Base-by-base conservation (phyloP, 1,140 invertebrate species). In the Cephus cinctus region DNA sequence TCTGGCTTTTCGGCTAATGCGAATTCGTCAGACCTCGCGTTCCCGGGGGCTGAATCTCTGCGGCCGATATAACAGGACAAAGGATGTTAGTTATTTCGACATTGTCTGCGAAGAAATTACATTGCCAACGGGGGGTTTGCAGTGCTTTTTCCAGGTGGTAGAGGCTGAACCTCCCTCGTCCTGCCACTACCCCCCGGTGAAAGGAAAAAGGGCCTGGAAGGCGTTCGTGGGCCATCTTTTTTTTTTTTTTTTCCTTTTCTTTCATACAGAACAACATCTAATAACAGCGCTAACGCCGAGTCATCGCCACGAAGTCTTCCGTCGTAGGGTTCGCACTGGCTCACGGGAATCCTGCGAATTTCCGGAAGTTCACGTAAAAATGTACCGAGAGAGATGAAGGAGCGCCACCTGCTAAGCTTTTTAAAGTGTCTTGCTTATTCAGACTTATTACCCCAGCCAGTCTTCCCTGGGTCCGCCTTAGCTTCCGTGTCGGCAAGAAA, bases 381-480 rank as follows among this genome's bases (percentile, higher is more conserved):
- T n/a, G n/a, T n/a, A n/a, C n/a, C n/a, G n/a, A n/a, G n/a, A n/a
- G n/a, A n/a, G n/a, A n/a, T n/a, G n/a, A n/a, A n/a, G n/a, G n/a
- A n/a, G n/a, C n/a, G n/a, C 14, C 8, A 4, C 9, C 27, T 30
- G 34, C 34, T 9, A 36, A 36, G 34, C 34, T 36, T 36, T 30
- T 36, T 18, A 1, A 36, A 36, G 27, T 11, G 9, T 15, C 18
- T 3, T 46, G 31, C 22, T 52, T 47, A 47, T 43, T 38, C 38
- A 43, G 44, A 52, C 45, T 47, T 52, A 52, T 47, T 43, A 30
- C 50, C 12, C 39, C 25, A 27, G 21, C 16, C 35, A 20, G 32
- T 11, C 18, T 34, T 47, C 39, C 15, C 38, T 2, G 3, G 20
- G n/a, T 32, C 39, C 43, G 46, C 40, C 40, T 40, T 6, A 16